A percentile compares a stretch with the other conserved stretches of the same genome.
phyloP scores from a whole-genome alignment of 2,888 invertebrate genomes.

The Ophioninae sp. region DNA sequence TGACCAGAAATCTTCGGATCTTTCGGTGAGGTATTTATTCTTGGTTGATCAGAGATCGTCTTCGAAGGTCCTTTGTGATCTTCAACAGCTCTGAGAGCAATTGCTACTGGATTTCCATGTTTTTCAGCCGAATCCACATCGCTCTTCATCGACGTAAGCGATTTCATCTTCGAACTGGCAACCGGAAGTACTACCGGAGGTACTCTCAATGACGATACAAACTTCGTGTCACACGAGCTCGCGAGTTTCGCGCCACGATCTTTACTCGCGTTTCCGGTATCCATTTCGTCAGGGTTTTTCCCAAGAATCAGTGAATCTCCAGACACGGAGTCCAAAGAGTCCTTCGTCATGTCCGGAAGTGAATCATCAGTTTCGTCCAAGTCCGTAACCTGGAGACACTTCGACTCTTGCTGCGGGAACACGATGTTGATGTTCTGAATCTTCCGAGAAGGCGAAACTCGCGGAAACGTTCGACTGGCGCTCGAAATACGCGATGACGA shows the following conservation, averaged over 20 bases:
- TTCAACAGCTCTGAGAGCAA: background rate
- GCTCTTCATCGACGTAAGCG: background rate
- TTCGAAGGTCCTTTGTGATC: too few relatives aligned
- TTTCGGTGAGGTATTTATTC: background rate
- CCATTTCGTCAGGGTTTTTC: too few relatives aligned
- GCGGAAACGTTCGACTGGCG: conserved; percentile 70
- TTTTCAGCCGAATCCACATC: background rate
- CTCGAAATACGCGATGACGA: conserved; percentile 31
- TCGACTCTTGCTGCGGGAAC: conserved; percentile 47
- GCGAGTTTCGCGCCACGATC: background rate
- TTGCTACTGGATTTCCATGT: too few relatives aligned
- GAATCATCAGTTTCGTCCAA: conserved; percentile 39
- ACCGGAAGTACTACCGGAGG: background rate
- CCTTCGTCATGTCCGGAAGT: conserved; percentile 1
- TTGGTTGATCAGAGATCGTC: background rate
- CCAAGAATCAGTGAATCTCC: too few relatives aligned
- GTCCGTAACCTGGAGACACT: conserved; percentile 34
- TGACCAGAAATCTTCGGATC: background rate
- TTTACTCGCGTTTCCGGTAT: background rate
- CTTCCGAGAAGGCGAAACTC: conserved; percentile 71
- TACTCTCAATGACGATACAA: background rate
- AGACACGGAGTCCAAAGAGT: conserved; percentile 17
- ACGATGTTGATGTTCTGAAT: conserved; percentile 72
- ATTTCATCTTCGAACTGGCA: background rate
- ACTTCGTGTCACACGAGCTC: background rate